Conservation (phyloP, 1,140 invertebrate genomes). For the Monomorium pharaonis region DNA sequence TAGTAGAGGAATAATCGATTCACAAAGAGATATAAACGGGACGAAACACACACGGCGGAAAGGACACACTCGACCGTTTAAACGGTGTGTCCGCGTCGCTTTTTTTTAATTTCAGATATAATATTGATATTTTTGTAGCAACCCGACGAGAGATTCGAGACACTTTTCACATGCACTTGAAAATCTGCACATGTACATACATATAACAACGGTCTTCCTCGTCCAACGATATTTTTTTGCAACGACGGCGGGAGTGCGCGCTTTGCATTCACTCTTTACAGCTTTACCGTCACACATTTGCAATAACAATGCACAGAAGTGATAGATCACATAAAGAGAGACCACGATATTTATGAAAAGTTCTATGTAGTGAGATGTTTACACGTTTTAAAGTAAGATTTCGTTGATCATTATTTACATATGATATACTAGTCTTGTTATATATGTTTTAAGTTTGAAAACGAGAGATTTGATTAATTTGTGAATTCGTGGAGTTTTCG, state of each 20-base stretch:
- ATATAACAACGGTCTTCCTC: conserved; percentile 64
- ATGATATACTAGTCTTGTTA: conserved; percentile 39
- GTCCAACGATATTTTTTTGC: conserved; percentile 56
- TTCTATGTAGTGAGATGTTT: neutral
- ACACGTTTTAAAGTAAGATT: conserved; percentile 22
- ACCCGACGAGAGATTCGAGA: conserved; percentile 21
- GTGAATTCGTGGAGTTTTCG: neutral
- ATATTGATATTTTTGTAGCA: conserved; percentile 59
- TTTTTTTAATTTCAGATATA: conserved; percentile 34
- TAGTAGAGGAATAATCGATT: conserved; percentile 51
- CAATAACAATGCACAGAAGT: conserved; percentile 10
- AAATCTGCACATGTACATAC: conserved; percentile 52
- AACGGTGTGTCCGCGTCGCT: conserved; percentile 10
- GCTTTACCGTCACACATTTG: conserved; percentile 27
- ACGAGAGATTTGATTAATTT: conserved; percentile 33
- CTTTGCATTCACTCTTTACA: conserved; percentile 35
- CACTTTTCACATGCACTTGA: conserved; percentile 23
- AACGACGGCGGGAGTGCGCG: conserved; percentile 37
- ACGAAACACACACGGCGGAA: neutral
- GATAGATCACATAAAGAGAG: conserved; percentile 20
- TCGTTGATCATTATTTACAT: conserved; percentile 7
- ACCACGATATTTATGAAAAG: conserved; percentile 27
- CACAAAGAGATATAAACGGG: neutral
- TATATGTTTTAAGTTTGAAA: conserved; percentile 33
- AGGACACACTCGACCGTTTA: neutral